A percentile compares a stretch with the other conserved stretches of the same genome.
Conservation (phyloP, 2,888 invertebrate species). For the Dryadula phaetusa region DNA sequence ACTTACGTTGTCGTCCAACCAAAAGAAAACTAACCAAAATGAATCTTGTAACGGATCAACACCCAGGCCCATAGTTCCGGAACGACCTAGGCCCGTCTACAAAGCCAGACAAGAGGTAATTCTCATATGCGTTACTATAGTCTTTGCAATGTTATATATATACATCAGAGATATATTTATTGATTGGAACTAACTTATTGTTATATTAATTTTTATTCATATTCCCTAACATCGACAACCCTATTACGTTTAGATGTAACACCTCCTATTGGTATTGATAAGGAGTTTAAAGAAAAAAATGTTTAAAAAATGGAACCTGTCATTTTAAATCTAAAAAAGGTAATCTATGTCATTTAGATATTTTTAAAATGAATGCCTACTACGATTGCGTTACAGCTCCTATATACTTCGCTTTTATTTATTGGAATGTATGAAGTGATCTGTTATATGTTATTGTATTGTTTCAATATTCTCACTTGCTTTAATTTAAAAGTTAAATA, state of each 20-base stretch:
- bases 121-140: slow-evolving; percentile 73
- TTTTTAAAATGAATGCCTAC: slow-evolving; percentile 12
- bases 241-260: slow-evolving; percentile 55
- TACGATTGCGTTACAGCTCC: not conserved
- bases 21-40: slow-evolving; percentile 55
- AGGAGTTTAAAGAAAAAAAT: not conserved
- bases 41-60: slow-evolving; percentile 56
- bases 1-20: slow-evolving; percentile 68
- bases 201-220: slow-evolving; percentile 10
- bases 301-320: not conserved
- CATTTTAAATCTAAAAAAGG: slow-evolving; percentile 5
- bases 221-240: slow-evolving; percentile 50
- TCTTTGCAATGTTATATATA: slow-evolving; percentile 68
- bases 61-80: slow-evolving; percentile 46
- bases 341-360: slow-evolving; percentile 8
- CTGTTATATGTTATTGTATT: slow-evolving; percentile 32
- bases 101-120: slow-evolving; percentile 75
- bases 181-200: slow-evolving; percentile 31
- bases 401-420: slow-evolving; percentile 35
- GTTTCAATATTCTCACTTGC: slow-evolving; percentile 33
- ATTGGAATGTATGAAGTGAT: slow-evolving; percentile 42
- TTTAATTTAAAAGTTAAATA: not conserved
- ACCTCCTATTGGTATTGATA: slow-evolving; percentile 2
- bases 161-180: slow-evolving; percentile 59
- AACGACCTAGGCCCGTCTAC: slow-evolving; percentile 50